A percentile compares a stretch with the other conserved stretches of the same genome.
These are phyloP conservation scores for Adelognathus sp. DNA, from an alignment of 2,888 invertebrate genomes.

Conservation along the genomic window DNA sequence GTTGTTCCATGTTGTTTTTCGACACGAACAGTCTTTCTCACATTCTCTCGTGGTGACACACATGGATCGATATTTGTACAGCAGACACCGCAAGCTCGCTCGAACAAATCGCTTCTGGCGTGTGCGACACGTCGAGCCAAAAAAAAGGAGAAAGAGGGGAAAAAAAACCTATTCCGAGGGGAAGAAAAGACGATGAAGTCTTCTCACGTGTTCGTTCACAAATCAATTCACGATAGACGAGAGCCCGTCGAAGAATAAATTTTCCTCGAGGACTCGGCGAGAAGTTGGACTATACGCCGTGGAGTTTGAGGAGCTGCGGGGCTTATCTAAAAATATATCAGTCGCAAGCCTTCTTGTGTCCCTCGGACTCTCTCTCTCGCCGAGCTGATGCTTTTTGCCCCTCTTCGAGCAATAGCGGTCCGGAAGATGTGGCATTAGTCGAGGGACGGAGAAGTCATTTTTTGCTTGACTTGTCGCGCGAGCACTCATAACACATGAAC, in stretches of 20 bases:
- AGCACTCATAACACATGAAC: slow-evolving; percentile 36
- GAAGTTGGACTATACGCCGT: not conserved
- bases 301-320: not conserved
- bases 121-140: slow-evolving; percentile 29
- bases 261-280: not conserved
- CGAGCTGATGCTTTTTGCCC: too few relatives aligned
- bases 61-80: slow-evolving; percentile 1
- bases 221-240: slow-evolving; percentile 63
- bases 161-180: not conserved
- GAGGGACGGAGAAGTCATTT: slow-evolving; percentile 38
- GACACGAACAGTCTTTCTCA: not conserved
- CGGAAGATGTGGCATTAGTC: not conserved
- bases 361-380: too few relatives aligned
- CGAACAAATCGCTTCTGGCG: slow-evolving; percentile 33
- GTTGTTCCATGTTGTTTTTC: not conserved
- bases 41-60: too few relatives aligned
- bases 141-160: not conserved
- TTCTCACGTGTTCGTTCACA: slow-evolving; percentile 56
- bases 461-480: slow-evolving; percentile 44
- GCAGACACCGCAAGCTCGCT: slow-evolving; percentile 13
- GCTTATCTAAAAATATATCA: slow-evolving; percentile 50
- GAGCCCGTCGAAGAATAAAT: slow-evolving; percentile 11
- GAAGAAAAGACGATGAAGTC: not conserved
- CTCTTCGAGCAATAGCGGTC: slow-evolving; percentile 4
- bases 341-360: not conserved